Evolutionary conservation across 2,888 invertebrate genomes (phyloP).

Genomic region (Drosophila cognata): DNA sequence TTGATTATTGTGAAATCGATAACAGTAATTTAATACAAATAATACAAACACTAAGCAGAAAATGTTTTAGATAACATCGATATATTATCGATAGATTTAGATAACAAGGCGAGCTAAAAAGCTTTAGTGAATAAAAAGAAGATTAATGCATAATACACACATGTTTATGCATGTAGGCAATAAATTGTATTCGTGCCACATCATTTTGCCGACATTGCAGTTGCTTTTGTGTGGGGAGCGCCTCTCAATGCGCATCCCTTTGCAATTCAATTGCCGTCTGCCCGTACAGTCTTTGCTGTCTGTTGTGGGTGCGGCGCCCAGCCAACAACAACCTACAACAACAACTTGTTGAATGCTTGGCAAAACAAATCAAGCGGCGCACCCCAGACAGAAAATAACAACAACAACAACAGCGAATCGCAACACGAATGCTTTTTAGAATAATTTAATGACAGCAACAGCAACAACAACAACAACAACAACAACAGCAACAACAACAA

Average conservation of each 20-base stretch:
- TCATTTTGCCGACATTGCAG: slow-evolving; percentile 2
- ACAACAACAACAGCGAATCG: slow-evolving; percentile 28
- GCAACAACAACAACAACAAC: slow-evolving; percentile 11
- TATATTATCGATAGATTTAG: slow-evolving; percentile 1
- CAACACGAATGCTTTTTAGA: slow-evolving; percentile 58
- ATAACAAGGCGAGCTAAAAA: background rate
- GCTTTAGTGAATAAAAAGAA: background rate
- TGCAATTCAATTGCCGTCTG: slow-evolving; percentile 14
- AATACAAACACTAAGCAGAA: background rate
- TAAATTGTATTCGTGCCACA: slow-evolving; percentile 1
- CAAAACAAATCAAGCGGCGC: slow-evolving; percentile 57
- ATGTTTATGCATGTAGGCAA: background rate
- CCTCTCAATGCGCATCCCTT: slow-evolving; percentile 32
- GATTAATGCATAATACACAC: background rate
- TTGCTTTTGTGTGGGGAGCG: slow-evolving; percentile 35
- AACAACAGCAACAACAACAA: slow-evolving; percentile 21
- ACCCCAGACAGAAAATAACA: slow-evolving; percentile 40
- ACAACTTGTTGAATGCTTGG: slow-evolving; percentile 16
- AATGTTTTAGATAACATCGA: background rate
- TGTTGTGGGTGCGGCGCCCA: slow-evolving; percentile 56
- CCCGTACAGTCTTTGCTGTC: background rate
- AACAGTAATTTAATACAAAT: background rate
- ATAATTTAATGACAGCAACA: slow-evolving; percentile 48
- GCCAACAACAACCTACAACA: slow-evolving; percentile 25
- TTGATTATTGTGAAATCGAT: background rate